Percentiles rank a stretch among this genome's conserved stretches.
Evolutionary conservation across 2,113 vertebrate genomes (phyloP).

Genomic region (Chunga burmeisteri): DNA sequence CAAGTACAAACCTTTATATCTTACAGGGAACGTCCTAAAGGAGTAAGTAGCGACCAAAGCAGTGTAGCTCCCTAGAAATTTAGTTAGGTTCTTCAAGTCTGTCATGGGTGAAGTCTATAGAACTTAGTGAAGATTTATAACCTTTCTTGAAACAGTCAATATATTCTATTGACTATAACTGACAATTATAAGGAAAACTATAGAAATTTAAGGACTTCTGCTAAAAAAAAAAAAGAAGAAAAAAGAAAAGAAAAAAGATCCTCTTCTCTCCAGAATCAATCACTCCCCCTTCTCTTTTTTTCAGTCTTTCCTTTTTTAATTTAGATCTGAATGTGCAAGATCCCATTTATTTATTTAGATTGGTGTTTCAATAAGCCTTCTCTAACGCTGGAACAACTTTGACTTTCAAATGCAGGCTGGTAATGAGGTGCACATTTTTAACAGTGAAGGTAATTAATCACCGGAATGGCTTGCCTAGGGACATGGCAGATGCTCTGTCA

Average conservation of each 20-base stretch:
- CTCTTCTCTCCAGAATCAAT: background rate
- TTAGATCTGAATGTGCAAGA: background rate
- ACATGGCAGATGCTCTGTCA: slow-evolving; percentile 53
- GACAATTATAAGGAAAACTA: background rate
- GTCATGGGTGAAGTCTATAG: background rate
- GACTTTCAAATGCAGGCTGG: slow-evolving; percentile 46
- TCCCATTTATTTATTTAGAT: slow-evolving; percentile 26
- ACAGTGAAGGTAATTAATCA: slow-evolving; percentile 55
- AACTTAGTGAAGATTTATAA: slow-evolving; percentile 26
- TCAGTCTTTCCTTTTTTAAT: background rate
- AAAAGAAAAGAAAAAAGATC: background rate
- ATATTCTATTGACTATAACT: background rate
- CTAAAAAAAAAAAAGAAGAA: background rate
- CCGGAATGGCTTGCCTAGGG: slow-evolving; percentile 51
- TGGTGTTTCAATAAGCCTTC: background rate
- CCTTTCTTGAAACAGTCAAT: background rate
- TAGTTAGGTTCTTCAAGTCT: background rate
- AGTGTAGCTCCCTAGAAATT: background rate
- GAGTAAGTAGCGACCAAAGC: background rate
- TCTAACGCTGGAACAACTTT: background rate
- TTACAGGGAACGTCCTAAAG: background rate
- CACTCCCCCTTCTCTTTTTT: background rate
- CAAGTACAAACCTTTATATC: background rate
- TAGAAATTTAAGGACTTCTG: background rate
- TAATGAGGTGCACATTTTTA: slow-evolving; percentile 57